Conservation (phyloP, 2,888 invertebrate genomes). For the Diploptera punctata region DNA sequence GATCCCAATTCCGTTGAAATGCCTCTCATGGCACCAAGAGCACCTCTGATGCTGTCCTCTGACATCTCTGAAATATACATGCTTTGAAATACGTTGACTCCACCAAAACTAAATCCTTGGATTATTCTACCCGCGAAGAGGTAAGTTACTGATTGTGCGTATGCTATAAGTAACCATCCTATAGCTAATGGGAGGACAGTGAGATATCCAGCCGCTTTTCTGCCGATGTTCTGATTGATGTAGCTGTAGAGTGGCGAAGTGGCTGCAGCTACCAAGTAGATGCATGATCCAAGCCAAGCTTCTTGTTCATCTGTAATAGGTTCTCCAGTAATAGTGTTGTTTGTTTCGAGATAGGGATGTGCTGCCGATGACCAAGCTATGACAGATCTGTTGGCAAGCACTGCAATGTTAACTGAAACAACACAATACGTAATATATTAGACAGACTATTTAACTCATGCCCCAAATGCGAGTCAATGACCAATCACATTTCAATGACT, state of each 20-base stretch:
- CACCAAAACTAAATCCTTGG: conserved; percentile 65
- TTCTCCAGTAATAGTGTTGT: conserved; percentile 53
- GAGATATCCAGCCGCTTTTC: conserved; percentile 31
- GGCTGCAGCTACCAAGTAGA: conserved; percentile 61
- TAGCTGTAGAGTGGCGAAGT: conserved; percentile 14
- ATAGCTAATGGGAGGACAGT: neutral
- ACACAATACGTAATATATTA: no score
- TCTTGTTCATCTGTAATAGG: conserved; percentile 56
- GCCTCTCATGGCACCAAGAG: conserved; percentile 64
- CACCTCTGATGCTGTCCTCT: conserved; percentile 61
- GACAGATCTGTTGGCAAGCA: conserved; percentile 63
- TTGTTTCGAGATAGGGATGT: conserved; percentile 55
- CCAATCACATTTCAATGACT: no score
- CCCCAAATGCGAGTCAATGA: no score
- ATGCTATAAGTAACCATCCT: conserved; percentile 10
- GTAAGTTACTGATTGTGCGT: neutral
- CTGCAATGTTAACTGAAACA: conserved; percentile 62
- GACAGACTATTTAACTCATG: no score
- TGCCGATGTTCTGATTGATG: conserved; percentile 10
- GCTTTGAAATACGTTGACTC: conserved; percentile 61
- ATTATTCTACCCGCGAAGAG: conserved; percentile 56
- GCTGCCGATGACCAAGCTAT: conserved; percentile 68
- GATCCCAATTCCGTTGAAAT: conserved; percentile 59
- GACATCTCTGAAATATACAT: conserved; percentile 70
- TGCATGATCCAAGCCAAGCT: conserved; percentile 63